phyloP scores from a whole-genome alignment of 2,797 vertebrate genomes.

The Oreochromis mossambicus region DNA sequence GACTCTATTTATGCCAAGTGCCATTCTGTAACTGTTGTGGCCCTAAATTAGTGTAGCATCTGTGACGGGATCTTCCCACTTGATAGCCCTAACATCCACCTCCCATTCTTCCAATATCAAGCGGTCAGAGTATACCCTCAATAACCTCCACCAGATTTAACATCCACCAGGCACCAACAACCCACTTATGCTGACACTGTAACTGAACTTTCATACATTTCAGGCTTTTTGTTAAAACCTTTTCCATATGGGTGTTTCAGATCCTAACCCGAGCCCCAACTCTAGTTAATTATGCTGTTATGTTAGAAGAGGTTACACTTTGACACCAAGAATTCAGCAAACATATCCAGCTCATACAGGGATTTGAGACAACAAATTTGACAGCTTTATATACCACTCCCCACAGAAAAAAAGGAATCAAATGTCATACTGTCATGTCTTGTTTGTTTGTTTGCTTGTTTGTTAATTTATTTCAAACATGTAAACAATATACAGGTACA shows the following conservation, averaged over 20 bases:
- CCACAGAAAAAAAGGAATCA: background rate
- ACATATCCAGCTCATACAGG: background rate
- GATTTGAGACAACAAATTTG: background rate
- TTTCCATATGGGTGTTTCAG: background rate
- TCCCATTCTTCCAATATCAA: background rate
- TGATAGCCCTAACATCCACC: background rate
- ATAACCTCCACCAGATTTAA: background rate
- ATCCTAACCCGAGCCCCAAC: background rate
- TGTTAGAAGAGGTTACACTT: background rate
- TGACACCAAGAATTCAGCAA: background rate
- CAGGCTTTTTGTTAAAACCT: background rate
- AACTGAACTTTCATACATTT: background rate
- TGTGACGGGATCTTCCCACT: background rate
- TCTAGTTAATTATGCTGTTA: background rate
- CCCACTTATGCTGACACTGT: background rate
- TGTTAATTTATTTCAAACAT: background rate
- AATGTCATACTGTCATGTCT: background rate
- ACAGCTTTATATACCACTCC: background rate
- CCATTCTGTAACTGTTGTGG: background rate
- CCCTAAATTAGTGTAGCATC: background rate
- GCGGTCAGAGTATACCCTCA: background rate
- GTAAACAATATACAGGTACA: too few relatives aligned
- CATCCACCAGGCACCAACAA: background rate
- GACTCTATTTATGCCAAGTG: background rate
- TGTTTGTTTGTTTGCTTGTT: background rate